Conservation (phyloP, 53 echinoderm and acorn worm genomes). For the Antedon mediterranea region DNA sequence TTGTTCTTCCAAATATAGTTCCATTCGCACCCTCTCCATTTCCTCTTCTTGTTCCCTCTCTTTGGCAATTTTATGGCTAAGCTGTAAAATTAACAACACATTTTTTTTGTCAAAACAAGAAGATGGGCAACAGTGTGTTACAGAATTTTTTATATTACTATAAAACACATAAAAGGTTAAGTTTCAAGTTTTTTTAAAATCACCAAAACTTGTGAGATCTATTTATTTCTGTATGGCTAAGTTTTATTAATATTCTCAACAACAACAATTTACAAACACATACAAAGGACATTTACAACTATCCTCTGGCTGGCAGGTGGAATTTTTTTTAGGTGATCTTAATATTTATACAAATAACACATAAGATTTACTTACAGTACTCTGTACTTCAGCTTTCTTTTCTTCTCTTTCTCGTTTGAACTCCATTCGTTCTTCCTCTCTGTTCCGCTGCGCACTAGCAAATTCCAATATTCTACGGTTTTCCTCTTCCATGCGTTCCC, state of each 20-base stretch:
- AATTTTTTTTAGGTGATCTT: no score
- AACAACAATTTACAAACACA: no score
- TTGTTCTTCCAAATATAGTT: constrained; percentile 87
- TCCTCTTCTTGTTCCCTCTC: constrained; percentile 82
- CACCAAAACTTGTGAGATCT: no score
- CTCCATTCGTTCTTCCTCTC: constrained; percentile 94
- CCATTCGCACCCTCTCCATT: constrained; percentile 79
- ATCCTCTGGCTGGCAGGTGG: no score
- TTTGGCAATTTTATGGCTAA: constrained; percentile 61
- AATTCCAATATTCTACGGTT: constrained; percentile 75
- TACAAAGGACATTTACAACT: no score
- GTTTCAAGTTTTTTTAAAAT: no score
- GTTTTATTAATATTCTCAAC: no score
- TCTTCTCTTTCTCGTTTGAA: constrained; percentile 64
- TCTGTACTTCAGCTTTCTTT: constrained; percentile 61
- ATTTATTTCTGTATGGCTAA: no score
- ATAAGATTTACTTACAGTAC: constrained; percentile 43
- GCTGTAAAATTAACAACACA: constrained; percentile 18
- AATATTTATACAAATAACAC: no score
- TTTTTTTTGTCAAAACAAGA: not conserved
- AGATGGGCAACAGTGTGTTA: no score
- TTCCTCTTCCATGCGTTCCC: constrained; percentile 62
- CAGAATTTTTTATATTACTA: no score
- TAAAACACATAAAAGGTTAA: no score
- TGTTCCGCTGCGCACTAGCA: constrained; percentile 65